Evolutionary conservation across 2,888 invertebrate species (phyloP), one percentile per base, ranked within the genome.

Genomic region (Cheilosia impressa): DNA sequence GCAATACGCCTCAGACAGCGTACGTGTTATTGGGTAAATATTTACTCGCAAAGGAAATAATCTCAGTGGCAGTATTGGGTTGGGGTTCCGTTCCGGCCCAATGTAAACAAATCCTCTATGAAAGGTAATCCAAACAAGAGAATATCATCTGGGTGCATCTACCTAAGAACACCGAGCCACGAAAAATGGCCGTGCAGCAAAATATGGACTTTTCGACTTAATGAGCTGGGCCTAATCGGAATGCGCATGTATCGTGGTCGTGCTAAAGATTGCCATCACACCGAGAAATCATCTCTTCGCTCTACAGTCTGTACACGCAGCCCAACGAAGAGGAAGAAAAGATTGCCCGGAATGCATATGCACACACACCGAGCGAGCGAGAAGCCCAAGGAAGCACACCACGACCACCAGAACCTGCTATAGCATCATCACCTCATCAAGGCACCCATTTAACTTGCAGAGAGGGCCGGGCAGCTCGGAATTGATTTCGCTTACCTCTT

Each of bases 351-450:
- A 71, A 75, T 75, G 72, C 76, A 71, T 41, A 63, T 76, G 50
- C 52, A 63, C 47, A 63, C 72, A 27, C 72, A 73, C 57, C 58
- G 31, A 13, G 34, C 57, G 57, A 45, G 34, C 41, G 43, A 63
- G 47, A 68, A 41, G 45, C 50, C 71, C 24, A 68, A 71, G 53
- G 65, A 55, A 76, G 66, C 80, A 84, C 68, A 84, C 69, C 53
- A 81, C 62, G 55, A 38, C 38, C 53, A 77, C 62, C 60, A 77
- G 72, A 85, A 85, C 85, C 81, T 85, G 85, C 81, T 85, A 68
- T 85, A 85, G 85, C 85, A 85, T 85, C 81, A 85, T 85, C 85
- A 85, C 85, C 85, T 85, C 85, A 81, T 85, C 85, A 85, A 77
- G 66, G 81, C 85, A 81, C 85, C 85, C 85, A 85, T 85, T 85